Evolutionary conservation across 2,797 vertebrate genomes (phyloP).

Genomic region (Lutjanus argentimaculatus): DNA sequence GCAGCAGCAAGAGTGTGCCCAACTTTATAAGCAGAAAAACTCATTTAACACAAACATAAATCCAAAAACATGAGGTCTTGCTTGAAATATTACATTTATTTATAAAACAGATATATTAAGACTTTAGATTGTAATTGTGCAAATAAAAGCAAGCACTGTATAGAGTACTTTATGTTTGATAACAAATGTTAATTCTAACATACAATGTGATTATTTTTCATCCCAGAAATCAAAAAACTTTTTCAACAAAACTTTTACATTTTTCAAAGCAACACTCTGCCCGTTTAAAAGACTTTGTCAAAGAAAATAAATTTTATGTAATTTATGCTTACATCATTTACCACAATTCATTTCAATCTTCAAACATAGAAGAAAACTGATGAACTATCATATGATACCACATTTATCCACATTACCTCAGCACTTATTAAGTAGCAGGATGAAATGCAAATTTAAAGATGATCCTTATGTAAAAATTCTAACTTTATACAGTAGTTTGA

Average conservation of each 20-base stretch:
- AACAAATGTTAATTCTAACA: constrained; percentile 45
- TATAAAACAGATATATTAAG: constrained; percentile 76
- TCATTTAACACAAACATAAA: background rate
- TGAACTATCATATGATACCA: constrained; percentile 28
- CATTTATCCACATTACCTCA: constrained; percentile 37
- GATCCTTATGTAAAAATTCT: constrained; percentile 24
- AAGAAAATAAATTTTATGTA: constrained; percentile 36
- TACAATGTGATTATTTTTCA: constrained; percentile 38
- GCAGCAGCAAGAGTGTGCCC: background rate
- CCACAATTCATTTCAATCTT: constrained; percentile 37
- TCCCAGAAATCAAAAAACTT: constrained; percentile 16
- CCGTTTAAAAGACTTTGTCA: constrained; percentile 11
- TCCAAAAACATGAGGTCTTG: background rate
- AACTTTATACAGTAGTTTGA: constrained; percentile 33
- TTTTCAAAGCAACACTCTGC: constrained; percentile 36
- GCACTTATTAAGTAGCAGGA: constrained; percentile 39
- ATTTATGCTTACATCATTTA: constrained; percentile 33
- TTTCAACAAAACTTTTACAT: constrained; percentile 1
- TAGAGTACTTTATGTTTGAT: constrained; percentile 30
- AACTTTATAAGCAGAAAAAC: background rate
- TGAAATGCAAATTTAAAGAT: constrained; percentile 56
- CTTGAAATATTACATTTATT: constrained; percentile 72
- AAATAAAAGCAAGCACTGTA: constrained; percentile 59
- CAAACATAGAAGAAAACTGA: constrained; percentile 41
- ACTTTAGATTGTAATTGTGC: constrained; percentile 65